Percentiles rank a stretch among this genome's conserved stretches.
Conservation (phyloP, 2,797 vertebrate genomes). For the Liparis tanakae region DNA sequence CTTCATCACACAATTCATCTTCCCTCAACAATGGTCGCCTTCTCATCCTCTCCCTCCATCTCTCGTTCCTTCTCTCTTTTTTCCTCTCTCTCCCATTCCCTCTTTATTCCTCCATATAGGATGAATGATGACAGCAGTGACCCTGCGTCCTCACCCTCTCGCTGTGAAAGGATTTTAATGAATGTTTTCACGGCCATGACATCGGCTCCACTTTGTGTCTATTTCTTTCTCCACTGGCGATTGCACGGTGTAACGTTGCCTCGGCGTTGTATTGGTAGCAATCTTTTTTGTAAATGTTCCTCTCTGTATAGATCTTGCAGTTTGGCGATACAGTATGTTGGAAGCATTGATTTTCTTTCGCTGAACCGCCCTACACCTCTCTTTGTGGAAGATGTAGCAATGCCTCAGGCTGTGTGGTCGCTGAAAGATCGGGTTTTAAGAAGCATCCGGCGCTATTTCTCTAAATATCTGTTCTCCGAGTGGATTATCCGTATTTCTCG, state of each 20-base stretch:
- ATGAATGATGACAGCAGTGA: constrained; percentile 15
- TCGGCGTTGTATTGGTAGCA: constrained; percentile 45
- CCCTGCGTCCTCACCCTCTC: constrained; percentile 12
- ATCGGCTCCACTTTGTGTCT: constrained; percentile 45
- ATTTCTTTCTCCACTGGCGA: constrained; percentile 39
- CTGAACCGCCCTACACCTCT: constrained; percentile 42
- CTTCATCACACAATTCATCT: background rate
- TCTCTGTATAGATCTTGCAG: constrained; percentile 53
- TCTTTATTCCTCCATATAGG: constrained; percentile 3
- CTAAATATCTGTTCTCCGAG: constrained; percentile 43
- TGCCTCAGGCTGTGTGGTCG: constrained; percentile 35
- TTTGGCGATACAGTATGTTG: constrained; percentile 31
- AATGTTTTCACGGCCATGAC: constrained; percentile 53
- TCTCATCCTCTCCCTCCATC: background rate
- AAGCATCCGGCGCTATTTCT: constrained; percentile 37
- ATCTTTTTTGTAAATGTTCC: constrained; percentile 59
- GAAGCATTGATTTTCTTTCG: constrained; percentile 62
- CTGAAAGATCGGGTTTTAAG: constrained; percentile 51
- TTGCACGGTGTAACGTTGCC: constrained; percentile 41
- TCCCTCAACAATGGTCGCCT: background rate
- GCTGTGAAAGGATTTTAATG: constrained; percentile 48
- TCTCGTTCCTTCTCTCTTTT: background rate
- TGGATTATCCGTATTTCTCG: constrained; percentile 34
- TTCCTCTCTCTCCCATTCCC: background rate
- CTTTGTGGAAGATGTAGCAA: constrained; percentile 47